phyloP scores from a whole-genome alignment of 2,113 vertebrate genomes.

The Hydropotes inermis region DNA sequence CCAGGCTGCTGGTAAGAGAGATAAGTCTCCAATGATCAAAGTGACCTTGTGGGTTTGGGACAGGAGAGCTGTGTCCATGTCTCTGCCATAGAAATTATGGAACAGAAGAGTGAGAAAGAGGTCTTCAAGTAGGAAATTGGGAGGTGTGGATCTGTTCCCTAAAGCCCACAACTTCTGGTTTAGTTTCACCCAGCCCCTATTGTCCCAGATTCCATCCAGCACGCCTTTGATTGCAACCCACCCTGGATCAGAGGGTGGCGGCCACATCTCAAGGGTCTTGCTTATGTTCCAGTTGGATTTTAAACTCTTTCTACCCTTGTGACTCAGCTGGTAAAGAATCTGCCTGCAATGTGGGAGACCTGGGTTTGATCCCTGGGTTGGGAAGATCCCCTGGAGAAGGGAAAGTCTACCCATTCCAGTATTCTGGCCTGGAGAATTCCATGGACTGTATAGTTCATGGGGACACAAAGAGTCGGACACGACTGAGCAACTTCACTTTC shows the following conservation, averaged over 20 bases:
- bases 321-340: neutral
- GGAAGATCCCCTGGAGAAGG: neutral
- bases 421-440: neutral
- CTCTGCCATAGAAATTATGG: neutral
- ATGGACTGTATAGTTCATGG: neutral
- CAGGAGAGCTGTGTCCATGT: rapidly evolving
- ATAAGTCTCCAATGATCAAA: rapidly evolving
- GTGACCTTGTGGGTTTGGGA: neutral
- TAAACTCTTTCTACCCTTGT: neutral
- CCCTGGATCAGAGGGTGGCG: neutral
- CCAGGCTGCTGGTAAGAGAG: neutral
- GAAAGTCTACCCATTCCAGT: neutral
- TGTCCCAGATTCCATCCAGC: neutral
- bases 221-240: neutral
- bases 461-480: neutral
- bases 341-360: neutral
- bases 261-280: too few relatives aligned
- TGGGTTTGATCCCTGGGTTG: neutral
- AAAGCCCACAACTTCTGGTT: neutral
- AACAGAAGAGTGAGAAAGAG: neutral
- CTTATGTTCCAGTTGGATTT: neutral
- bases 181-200: neutral
- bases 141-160: rapidly evolving
- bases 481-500: neutral
- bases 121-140: neutral